These are phyloP conservation scores for Saturnia pavonia DNA, from an alignment of 2,888 invertebrate genomes.

Conservation along the genomic window DNA sequence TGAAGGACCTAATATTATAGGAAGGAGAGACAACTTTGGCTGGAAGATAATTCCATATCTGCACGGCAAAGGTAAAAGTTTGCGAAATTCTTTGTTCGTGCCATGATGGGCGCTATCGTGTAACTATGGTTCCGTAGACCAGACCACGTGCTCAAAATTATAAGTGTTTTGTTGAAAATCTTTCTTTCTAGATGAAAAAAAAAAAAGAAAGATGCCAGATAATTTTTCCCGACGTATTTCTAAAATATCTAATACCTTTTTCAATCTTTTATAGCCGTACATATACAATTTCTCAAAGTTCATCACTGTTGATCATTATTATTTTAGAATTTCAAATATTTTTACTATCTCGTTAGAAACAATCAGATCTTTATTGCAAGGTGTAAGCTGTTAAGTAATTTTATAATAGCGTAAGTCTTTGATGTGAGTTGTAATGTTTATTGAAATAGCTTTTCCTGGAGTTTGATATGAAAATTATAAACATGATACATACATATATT, in stretches of 20 bases:
- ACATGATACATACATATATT: neutral
- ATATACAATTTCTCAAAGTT: neutral
- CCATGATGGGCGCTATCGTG: no score
- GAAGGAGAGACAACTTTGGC: no score
- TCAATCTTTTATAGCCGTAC: neutral
- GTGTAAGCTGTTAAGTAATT: constrained; percentile 20
- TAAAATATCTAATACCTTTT: neutral
- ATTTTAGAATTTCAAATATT: constrained; percentile 14
- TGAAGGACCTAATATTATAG: no score
- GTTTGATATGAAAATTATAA: constrained; percentile 12
- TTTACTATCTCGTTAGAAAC: constrained; percentile 11
- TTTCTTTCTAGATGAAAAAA: neutral
- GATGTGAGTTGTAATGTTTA: constrained; percentile 21
- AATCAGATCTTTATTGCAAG: constrained; percentile 19
- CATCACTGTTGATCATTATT: neutral
- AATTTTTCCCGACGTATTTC: neutral
- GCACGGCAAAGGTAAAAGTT: no score
- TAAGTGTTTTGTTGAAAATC: neutral
- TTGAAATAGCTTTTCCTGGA: constrained; percentile 13
- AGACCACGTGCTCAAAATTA: no score
- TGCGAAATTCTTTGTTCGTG: no score
- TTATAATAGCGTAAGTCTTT: constrained; percentile 19
- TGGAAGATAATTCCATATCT: no score
- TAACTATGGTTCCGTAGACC: no score
- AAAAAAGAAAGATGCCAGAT: neutral